Percentiles rank a stretch among this genome's conserved stretches.
These are phyloP conservation scores for Phoebastria nigripes DNA, from an alignment of 2,797 vertebrate species.

Conservation along the genomic window DNA sequence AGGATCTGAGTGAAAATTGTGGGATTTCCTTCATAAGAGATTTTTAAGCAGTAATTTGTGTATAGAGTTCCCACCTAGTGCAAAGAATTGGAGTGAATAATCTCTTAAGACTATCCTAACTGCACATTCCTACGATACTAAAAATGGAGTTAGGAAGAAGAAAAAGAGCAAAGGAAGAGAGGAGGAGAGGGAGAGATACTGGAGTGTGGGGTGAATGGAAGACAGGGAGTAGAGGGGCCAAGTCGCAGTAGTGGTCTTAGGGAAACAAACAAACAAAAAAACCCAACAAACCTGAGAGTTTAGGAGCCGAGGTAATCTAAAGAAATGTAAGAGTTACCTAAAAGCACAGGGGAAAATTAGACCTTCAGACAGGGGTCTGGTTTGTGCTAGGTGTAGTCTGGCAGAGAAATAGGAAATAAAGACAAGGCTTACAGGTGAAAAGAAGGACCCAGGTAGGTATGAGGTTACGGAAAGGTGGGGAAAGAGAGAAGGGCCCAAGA, in stretches of 20 bases:
- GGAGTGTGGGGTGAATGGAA: not conserved
- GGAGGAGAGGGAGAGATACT: not conserved
- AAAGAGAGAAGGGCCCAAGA: not conserved
- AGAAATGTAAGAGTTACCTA: not conserved
- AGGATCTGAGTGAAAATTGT: not conserved
- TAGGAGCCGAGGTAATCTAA: not conserved
- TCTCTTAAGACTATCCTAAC: not conserved
- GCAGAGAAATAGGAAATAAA: not conserved
- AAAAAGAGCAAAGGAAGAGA: not conserved
- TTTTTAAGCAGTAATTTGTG: not conserved
- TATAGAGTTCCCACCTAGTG: not conserved
- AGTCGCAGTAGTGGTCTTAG: not conserved
- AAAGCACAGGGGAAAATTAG: not conserved
- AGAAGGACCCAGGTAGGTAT: not conserved
- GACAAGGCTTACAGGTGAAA: not conserved
- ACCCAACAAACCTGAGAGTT: not conserved
- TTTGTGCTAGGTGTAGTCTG: not conserved
- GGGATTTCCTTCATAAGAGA: not conserved
- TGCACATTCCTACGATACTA: not conserved
- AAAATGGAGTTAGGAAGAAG: not conserved
- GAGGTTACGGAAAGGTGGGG: not conserved
- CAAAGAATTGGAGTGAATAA: not conserved
- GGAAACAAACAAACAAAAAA: not conserved
- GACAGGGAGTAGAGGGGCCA: not conserved
- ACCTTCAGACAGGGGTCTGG: not conserved